phyloP scores from a whole-genome alignment of 2,888 invertebrate species.

The Xylota segnis region DNA sequence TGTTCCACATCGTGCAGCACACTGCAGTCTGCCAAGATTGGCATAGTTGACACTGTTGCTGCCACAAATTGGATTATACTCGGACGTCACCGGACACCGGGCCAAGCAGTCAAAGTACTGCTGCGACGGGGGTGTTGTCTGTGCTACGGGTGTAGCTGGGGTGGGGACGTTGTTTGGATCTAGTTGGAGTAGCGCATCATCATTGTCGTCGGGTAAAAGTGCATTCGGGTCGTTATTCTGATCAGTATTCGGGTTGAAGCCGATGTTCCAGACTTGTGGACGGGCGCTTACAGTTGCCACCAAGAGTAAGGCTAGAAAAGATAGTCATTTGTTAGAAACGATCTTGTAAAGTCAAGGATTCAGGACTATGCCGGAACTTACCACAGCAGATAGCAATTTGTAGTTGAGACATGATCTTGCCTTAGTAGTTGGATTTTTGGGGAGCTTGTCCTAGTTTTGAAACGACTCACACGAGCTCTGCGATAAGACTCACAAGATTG shows the following conservation, averaged over 20 bases:
- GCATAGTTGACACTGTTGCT: conserved; percentile 81
- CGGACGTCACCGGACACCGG: conserved; percentile 79
- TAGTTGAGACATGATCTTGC: conserved; percentile 19
- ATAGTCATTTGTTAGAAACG: background rate
- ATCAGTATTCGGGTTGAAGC: conserved; percentile 36
- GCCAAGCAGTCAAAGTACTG: conserved; percentile 80
- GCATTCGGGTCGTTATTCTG: background rate
- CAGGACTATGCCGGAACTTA: conserved; percentile 25
- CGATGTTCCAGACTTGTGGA: conserved; percentile 67
- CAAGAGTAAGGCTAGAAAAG: conserved; percentile 17
- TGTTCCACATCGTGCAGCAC: conserved; percentile 81
- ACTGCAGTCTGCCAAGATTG: conserved; percentile 80
- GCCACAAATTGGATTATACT: conserved; percentile 84
- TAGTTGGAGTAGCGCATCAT: background rate
- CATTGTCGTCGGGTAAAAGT: background rate
- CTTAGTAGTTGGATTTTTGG: background rate
- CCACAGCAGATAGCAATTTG: conserved; percentile 52
- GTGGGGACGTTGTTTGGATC: background rate
- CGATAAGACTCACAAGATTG: conserved; percentile 41
- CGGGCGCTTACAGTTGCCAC: conserved; percentile 32
- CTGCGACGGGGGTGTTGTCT: conserved; percentile 79
- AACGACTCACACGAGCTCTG: conserved; percentile 34
- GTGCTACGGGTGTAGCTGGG: conserved; percentile 69
- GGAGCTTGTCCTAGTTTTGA: conserved; percentile 9
- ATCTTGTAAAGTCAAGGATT: background rate